Conservation (phyloP, 2,113 vertebrate genomes). For the Xiphophorus hellerii region DNA sequence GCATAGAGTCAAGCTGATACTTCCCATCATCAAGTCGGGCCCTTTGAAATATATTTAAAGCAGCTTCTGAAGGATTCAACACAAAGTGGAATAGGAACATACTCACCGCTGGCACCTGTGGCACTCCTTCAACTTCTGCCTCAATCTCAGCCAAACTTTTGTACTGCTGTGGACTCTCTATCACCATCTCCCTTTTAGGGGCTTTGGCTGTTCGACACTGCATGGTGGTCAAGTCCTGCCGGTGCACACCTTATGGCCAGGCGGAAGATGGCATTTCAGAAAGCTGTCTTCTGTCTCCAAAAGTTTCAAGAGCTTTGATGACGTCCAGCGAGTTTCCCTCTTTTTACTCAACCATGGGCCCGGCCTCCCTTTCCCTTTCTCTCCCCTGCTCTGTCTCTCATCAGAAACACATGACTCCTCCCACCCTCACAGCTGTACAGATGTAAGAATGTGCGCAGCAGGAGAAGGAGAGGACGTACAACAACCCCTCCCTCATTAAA, state of each 20-base stretch:
- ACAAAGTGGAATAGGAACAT: slow-evolving; percentile 4
- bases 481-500: slow-evolving; percentile 57
- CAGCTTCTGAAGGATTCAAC: slow-evolving; percentile 20
- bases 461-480: slow-evolving; percentile 26
- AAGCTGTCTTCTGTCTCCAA: slow-evolving; percentile 17
- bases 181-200: slow-evolving; percentile 86
- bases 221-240: slow-evolving; percentile 76
- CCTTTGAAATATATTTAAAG: slow-evolving; percentile 59
- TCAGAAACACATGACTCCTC: slow-evolving; percentile 66
- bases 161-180: slow-evolving; percentile 84
- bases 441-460: slow-evolving; percentile 22
- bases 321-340: slow-evolving; percentile 50
- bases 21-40: slow-evolving; percentile 59
- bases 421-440: slow-evolving; percentile 76
- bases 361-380: slow-evolving; percentile 42
- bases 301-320: slow-evolving; percentile 23
- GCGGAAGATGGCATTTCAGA: slow-evolving; percentile 38
- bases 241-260: slow-evolving; percentile 13
- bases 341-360: slow-evolving; percentile 43
- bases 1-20: slow-evolving; percentile 47
- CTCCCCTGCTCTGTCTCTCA: slow-evolving; percentile 50
- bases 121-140: slow-evolving; percentile 80
- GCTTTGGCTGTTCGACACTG: slow-evolving; percentile 85
- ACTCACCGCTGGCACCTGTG: slow-evolving; percentile 85
- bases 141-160: slow-evolving; percentile 84